Conservation (phyloP, 1,140 invertebrate genomes). For the Aleiodes sp. region DNA sequence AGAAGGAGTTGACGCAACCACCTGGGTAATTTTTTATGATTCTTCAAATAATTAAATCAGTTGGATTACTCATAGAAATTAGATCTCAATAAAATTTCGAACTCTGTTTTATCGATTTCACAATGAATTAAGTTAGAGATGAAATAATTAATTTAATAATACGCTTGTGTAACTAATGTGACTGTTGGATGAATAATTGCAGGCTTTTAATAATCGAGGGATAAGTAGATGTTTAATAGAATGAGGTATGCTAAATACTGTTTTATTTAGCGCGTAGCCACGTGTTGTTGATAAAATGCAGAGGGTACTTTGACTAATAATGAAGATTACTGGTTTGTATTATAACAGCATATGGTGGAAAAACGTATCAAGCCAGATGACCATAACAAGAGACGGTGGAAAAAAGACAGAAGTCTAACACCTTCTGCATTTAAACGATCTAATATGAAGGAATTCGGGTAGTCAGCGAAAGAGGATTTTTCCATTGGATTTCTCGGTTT, state of each 20-base stretch:
- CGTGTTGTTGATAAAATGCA: slow-evolving; percentile 10
- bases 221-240: neutral
- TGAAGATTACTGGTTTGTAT: neutral
- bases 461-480: neutral
- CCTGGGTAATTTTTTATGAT: neutral
- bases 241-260: neutral
- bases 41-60: neutral
- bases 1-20: neutral
- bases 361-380: slow-evolving; percentile 1
- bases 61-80: neutral
- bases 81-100: neutral
- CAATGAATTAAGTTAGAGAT: neutral
- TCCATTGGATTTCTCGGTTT: neutral
- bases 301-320: slow-evolving; percentile 9
- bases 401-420: neutral
- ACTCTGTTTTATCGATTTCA: neutral
- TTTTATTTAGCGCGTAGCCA: neutral
- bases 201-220: neutral
- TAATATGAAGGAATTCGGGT: neutral
- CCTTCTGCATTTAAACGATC: neutral
- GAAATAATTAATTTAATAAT: neutral
- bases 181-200: neutral
- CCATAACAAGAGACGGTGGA: neutral
- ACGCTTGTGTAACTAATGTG: neutral
- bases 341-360: slow-evolving; percentile 3